These are phyloP conservation scores for Rutpela maculata DNA, from an alignment of 2,888 invertebrate species.

Conservation along the genomic window DNA sequence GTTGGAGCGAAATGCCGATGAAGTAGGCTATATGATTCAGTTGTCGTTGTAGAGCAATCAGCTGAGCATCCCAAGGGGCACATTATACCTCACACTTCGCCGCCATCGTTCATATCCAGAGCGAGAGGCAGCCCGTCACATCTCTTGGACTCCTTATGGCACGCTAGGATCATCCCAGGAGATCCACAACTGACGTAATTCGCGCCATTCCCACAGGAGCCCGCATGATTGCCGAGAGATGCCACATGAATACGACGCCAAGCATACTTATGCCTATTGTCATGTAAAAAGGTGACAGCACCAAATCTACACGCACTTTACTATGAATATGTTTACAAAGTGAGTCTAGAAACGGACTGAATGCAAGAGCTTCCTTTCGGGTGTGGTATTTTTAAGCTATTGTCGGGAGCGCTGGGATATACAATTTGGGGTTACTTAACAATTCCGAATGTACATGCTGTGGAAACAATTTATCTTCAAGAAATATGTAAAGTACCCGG, in stretches of 20 bases:
- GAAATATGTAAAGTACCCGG: background rate
- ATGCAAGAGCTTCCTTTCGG: slow-evolving; percentile 44
- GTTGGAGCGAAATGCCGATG: slow-evolving; percentile 45
- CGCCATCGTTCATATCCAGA: slow-evolving; percentile 67
- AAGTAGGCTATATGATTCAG: slow-evolving; percentile 64
- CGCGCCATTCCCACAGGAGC: slow-evolving; percentile 69
- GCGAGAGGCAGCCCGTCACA: slow-evolving; percentile 62
- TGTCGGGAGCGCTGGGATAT: slow-evolving; percentile 19
- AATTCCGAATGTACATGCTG: background rate
- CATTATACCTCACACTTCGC: slow-evolving; percentile 71
- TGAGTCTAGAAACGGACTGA: slow-evolving; percentile 41
- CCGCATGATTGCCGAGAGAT: slow-evolving; percentile 72
- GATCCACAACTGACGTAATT: slow-evolving; percentile 71
- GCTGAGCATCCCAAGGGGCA: slow-evolving; percentile 68
- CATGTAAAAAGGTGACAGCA: slow-evolving; percentile 64
- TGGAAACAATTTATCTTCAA: background rate
- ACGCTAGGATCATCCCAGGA: slow-evolving; percentile 65
- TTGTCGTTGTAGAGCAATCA: slow-evolving; percentile 70
- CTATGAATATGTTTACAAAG: slow-evolving; percentile 51
- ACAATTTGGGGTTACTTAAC: slow-evolving; percentile 4
- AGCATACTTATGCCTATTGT: slow-evolving; percentile 69
- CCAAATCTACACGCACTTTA: slow-evolving; percentile 55
- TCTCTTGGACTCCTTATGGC: slow-evolving; percentile 68
- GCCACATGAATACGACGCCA: slow-evolving; percentile 70
- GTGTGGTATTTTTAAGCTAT: slow-evolving; percentile 38